These are phyloP conservation scores for Tetragnatha montana DNA, from an alignment of 2,888 invertebrate genomes.

Conservation along the genomic window DNA sequence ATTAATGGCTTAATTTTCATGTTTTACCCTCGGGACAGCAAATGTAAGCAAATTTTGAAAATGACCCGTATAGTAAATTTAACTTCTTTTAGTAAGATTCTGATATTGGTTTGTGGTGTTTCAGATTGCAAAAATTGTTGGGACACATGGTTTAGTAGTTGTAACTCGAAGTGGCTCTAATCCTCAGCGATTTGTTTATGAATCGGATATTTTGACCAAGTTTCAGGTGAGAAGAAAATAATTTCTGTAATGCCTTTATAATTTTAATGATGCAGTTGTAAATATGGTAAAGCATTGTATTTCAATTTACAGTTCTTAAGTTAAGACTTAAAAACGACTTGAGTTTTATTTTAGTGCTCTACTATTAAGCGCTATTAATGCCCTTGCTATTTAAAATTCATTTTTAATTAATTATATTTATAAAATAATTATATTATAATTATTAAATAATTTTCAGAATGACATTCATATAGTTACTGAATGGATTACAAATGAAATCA, in stretches of 20 bases:
- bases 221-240: conserved; percentile 81
- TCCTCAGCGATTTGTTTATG: conserved; percentile 91
- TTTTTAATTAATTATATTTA: too few relatives aligned
- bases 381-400: too few relatives aligned
- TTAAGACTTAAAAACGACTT: conserved; percentile 19
- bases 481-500: conserved; percentile 95
- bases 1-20: too few relatives aligned
- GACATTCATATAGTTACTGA: conserved; percentile 93
- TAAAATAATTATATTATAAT: conserved; percentile 37
- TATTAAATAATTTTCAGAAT: conserved; percentile 82
- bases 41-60: too few relatives aligned
- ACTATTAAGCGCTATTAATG: too few relatives aligned
- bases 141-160: conserved; percentile 91
- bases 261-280: neutral
- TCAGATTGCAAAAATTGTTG: conserved; percentile 90
- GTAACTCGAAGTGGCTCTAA: conserved; percentile 89
- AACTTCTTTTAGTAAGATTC: too few relatives aligned
- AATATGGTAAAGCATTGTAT: neutral
- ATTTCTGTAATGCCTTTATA: neutral
- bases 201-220: conserved; percentile 90
- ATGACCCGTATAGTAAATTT: too few relatives aligned
- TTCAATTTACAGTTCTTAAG: neutral
- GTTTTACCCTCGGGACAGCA: too few relatives aligned
- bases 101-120: conserved; percentile 74
- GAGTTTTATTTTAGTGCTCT: neutral